Percentiles rank a stretch among this genome's conserved stretches.
These are phyloP conservation scores for Leptinotarsa haldemani DNA, from an alignment of 2,888 invertebrate species.

Conservation along the genomic window DNA sequence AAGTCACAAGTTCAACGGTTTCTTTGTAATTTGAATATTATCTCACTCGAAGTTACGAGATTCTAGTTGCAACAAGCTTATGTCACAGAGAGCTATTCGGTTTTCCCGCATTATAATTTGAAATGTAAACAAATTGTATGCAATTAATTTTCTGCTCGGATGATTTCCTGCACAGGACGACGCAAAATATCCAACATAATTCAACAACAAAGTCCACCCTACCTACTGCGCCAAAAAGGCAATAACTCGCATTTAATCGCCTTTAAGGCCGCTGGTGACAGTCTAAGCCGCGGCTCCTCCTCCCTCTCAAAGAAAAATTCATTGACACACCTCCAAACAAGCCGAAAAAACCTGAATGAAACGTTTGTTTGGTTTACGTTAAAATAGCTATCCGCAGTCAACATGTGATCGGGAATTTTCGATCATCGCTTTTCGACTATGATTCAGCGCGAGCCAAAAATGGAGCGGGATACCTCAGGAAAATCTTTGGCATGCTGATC, in stretches of 20 bases:
- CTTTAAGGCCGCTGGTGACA: background rate
- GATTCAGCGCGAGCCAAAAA: slow-evolving; percentile 47
- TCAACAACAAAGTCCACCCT: background rate
- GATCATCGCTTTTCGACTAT: slow-evolving; percentile 22
- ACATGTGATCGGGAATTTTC: slow-evolving; percentile 27
- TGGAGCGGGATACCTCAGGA: slow-evolving; percentile 40
- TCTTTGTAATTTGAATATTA: background rate
- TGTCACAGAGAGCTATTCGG: background rate
- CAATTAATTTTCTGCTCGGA: background rate
- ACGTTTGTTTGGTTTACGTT: background rate
- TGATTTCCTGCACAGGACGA: background rate
- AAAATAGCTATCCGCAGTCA: background rate
- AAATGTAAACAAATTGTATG: background rate
- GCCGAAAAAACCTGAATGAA: background rate
- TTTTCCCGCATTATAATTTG: background rate
- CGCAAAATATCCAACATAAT: background rate
- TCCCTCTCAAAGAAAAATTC: background rate
- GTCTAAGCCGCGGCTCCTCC: too few species aligned
- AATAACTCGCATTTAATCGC: background rate
- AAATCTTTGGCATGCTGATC: slow-evolving; percentile 35
- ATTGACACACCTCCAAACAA: background rate
- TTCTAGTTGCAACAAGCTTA: background rate
- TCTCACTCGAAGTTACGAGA: background rate
- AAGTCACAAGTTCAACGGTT: background rate
- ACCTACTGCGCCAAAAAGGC: slow-evolving; percentile 1